These are phyloP conservation scores for Dusona sp. DNA, from an alignment of 2,888 invertebrate species.

Conservation along the genomic window DNA sequence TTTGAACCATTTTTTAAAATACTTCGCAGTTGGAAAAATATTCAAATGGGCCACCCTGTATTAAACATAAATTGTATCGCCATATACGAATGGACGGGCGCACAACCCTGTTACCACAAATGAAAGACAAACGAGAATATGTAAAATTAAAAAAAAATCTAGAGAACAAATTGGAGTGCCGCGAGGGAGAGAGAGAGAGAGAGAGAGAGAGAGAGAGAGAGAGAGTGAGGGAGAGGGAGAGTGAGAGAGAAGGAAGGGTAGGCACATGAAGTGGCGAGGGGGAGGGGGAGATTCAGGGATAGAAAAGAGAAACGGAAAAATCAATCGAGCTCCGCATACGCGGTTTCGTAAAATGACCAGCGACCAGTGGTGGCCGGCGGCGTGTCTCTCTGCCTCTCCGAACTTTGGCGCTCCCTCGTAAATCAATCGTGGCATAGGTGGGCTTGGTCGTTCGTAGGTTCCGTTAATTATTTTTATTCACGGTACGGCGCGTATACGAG, in stretches of 20 bases:
- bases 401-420: constrained; percentile 77
- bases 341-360: constrained; percentile 79
- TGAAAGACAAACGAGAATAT: constrained; percentile 56
- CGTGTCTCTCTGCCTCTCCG: constrained; percentile 71
- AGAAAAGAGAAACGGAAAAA: constrained; percentile 72
- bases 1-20: neutral
- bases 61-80: constrained; percentile 11
- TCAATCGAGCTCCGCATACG: constrained; percentile 80
- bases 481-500: constrained; percentile 76
- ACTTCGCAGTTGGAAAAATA: neutral
- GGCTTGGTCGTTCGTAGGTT: constrained; percentile 78
- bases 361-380: constrained; percentile 56
- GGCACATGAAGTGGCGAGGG: neutral
- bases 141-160: constrained; percentile 33
- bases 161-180: constrained; percentile 46
- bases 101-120: constrained; percentile 39
- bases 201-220: neutral
- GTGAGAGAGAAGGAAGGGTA: no score
- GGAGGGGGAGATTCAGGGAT: constrained; percentile 4
- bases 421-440: constrained; percentile 77
- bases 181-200: constrained; percentile 31
- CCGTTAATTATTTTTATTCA: constrained; percentile 82
- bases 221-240: neutral
- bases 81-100: neutral
- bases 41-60: neutral